Evolutionary conservation across 2,888 invertebrate genomes (phyloP).

Genomic region (Heteropelma amictum): DNA sequence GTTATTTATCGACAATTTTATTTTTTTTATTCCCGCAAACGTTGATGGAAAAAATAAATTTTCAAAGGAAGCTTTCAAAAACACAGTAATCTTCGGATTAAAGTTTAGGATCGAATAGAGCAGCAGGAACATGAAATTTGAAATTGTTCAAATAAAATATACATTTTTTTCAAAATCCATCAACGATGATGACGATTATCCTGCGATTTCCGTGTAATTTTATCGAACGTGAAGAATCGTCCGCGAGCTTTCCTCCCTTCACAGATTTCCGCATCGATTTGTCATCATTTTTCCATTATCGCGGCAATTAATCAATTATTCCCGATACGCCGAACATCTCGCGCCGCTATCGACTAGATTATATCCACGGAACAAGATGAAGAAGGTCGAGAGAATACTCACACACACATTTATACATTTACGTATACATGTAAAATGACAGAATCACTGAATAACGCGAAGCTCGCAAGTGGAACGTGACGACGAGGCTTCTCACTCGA

Average conservation of each 20-base stretch:
- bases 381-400: neutral
- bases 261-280: too few species aligned
- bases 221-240: too few species aligned
- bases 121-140: too few species aligned
- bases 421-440: neutral
- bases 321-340: neutral
- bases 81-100: too few species aligned
- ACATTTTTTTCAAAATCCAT: too few species aligned
- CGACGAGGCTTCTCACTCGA: constrained; percentile 38
- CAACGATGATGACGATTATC: too few species aligned
- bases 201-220: too few species aligned
- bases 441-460: constrained; percentile 14
- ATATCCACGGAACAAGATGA: neutral
- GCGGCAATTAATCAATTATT: neutral
- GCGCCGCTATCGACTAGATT: neutral
- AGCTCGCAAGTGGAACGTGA: constrained; percentile 59
- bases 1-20: neutral
- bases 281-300: neutral
- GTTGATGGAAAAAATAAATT: too few species aligned
- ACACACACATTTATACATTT: neutral
- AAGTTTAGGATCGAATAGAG: too few species aligned
- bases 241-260: too few species aligned
- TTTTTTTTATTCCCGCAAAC: neutral
- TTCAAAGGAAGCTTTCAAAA: too few species aligned
- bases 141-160: too few species aligned